Evolutionary conservation across 2,888 invertebrate species (phyloP).

Genomic region (Hydraecia micacea): DNA sequence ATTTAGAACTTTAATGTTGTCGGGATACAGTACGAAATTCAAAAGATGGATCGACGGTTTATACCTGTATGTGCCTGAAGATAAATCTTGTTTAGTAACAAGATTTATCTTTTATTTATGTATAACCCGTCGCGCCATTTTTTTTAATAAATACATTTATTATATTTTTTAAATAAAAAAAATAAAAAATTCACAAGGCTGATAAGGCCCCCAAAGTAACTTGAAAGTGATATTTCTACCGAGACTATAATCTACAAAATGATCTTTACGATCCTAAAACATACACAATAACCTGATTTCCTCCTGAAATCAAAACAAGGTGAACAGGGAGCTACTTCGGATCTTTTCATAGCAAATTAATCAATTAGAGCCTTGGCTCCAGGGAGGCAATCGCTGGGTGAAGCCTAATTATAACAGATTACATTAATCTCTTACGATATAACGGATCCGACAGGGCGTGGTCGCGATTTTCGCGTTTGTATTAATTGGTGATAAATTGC

Average conservation of each 20-base stretch:
- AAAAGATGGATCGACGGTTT: neutral
- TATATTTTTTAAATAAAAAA: too few species aligned
- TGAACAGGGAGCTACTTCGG: constrained; percentile 52
- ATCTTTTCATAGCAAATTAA: constrained; percentile 71
- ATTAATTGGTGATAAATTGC: constrained; percentile 48
- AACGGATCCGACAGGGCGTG: constrained; percentile 51
- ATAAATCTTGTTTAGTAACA: neutral
- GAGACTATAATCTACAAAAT: constrained; percentile 6
- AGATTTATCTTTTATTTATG: too few species aligned
- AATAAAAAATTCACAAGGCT: neutral
- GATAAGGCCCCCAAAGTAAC: neutral
- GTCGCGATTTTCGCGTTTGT: constrained; percentile 47
- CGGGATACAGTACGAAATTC: neutral
- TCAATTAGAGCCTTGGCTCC: constrained; percentile 67
- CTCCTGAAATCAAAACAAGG: constrained; percentile 50
- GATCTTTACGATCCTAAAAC: constrained; percentile 26
- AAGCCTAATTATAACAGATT: constrained; percentile 74
- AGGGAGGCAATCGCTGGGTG: constrained; percentile 67
- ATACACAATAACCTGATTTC: constrained; percentile 27
- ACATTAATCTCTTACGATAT: constrained; percentile 70
- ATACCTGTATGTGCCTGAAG: neutral
- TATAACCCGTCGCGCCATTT: too few species aligned
- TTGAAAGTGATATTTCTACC: neutral
- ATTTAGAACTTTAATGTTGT: neutral
- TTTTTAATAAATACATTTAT: too few species aligned